Evolutionary conservation across 2,113 vertebrate genomes (phyloP).

Genomic region (Coturnix japonica): DNA sequence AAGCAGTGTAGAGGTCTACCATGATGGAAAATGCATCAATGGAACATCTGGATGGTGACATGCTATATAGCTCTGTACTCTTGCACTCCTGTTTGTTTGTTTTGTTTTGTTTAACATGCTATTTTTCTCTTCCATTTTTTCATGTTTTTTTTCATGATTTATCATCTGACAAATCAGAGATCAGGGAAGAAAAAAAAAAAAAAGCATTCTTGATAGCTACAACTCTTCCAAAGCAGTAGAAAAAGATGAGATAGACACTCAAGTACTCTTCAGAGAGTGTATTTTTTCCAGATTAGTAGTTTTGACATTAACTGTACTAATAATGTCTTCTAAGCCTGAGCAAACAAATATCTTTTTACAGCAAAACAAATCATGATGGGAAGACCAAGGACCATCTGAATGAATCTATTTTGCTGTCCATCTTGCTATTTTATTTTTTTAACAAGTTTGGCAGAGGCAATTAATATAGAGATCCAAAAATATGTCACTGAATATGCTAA

Average conservation of each 20-base stretch:
- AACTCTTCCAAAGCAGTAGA: constrained; percentile 10
- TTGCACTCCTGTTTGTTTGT: not conserved
- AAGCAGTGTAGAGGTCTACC: fast-evolving
- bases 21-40: not conserved
- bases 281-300: constrained; percentile 34
- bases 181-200: not conserved
- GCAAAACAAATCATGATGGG: not conserved
- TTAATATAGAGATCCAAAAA: not conserved
- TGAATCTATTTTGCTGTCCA: not conserved
- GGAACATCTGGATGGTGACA: not conserved
- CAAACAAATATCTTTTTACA: constrained; percentile 1
- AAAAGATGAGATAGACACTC: not conserved
- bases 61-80: not conserved
- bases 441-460: not conserved
- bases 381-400: not conserved
- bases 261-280: not conserved
- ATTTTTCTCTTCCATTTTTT: not conserved
- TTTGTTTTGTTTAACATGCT: not conserved
- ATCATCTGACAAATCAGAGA: not conserved
- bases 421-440: not conserved
- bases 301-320: constrained; percentile 48
- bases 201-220: not conserved
- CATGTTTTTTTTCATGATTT: not conserved
- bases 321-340: constrained; percentile 1
- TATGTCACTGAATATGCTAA: not conserved